Conservation (phyloP, 2,113 vertebrate species). For the Mobula hypostoma region DNA sequence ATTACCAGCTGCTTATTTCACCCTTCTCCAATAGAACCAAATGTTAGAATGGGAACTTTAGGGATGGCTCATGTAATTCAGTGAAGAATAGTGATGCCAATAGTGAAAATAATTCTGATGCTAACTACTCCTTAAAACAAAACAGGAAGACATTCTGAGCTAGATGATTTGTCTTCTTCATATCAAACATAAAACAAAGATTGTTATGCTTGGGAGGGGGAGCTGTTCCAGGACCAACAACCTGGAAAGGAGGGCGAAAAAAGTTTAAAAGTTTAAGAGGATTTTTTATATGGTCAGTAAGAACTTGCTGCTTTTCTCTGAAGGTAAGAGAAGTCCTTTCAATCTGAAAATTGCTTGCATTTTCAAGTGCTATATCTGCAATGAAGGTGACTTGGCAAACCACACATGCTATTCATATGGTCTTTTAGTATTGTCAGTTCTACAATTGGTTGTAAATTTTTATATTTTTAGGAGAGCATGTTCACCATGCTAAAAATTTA, state of each 20-base stretch:
- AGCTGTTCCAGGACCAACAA: too few species aligned
- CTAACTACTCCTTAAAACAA: neutral
- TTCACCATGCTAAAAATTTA: constrained; percentile 26
- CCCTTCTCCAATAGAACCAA: too few species aligned
- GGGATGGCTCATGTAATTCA: too few species aligned
- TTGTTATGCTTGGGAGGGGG: neutral
- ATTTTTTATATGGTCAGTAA: neutral
- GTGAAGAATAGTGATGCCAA: too few species aligned
- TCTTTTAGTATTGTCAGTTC: constrained; percentile 5
- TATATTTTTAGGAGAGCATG: neutral
- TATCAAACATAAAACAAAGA: neutral
- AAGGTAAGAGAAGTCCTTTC: neutral
- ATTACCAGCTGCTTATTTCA: too few species aligned
- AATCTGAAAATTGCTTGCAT: neutral
- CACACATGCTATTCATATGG: neutral
- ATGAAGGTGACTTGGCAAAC: constrained; percentile 17
- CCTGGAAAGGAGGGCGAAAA: too few species aligned
- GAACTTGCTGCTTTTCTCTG: constrained; percentile 9
- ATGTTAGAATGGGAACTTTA: too few species aligned
- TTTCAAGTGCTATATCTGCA: neutral
- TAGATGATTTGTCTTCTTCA: neutral
- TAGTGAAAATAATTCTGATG: neutral
- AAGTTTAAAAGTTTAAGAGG: neutral
- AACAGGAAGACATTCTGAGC: neutral
- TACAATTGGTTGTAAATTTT: constrained; percentile 32